A percentile compares a stretch with the other conserved stretches of the same genome.
Conservation (phyloP, 1,140 invertebrate genomes). For the Euwallacea similis region DNA sequence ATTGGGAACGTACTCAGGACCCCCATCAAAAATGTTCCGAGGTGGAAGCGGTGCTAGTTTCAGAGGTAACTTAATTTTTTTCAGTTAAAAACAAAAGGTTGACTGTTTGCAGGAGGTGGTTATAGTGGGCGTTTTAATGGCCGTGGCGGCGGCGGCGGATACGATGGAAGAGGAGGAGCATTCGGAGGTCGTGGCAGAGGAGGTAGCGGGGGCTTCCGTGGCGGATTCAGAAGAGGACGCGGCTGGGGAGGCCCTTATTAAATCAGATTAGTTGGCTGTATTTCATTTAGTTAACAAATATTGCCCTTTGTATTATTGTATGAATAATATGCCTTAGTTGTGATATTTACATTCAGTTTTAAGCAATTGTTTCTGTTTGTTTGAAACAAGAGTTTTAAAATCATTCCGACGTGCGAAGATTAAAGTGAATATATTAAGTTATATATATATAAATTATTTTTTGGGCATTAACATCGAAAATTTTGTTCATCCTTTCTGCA, state of each 20-base stretch:
- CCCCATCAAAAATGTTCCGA: conserved; percentile 51
- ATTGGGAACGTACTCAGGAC: conserved; percentile 44
- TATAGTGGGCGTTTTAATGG: conserved; percentile 29
- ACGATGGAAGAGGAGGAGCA: conserved; percentile 13
- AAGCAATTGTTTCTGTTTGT: too few relatives aligned
- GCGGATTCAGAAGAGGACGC: not conserved
- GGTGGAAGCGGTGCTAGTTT: conserved; percentile 43
- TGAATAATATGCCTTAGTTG: too few relatives aligned
- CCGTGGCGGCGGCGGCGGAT: conserved; percentile 36
- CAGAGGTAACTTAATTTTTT: conserved; percentile 27
- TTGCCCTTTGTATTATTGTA: too few relatives aligned
- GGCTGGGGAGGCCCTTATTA: not conserved
- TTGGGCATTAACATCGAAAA: too few relatives aligned
- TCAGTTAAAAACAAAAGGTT: conserved; percentile 18
- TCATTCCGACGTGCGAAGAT: too few relatives aligned
- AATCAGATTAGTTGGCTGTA: too few relatives aligned
- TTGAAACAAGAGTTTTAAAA: too few relatives aligned
- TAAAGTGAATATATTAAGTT: too few relatives aligned
- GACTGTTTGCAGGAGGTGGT: conserved; percentile 28
- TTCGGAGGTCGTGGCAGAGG: conserved; percentile 22
- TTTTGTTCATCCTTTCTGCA: too few relatives aligned
- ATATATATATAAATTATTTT: too few relatives aligned
- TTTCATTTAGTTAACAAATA: too few relatives aligned
- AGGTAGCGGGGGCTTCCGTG: conserved; percentile 15
- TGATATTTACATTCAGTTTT: too few relatives aligned